Evolutionary conservation across 2,888 invertebrate genomes (phyloP), one percentile per base, ranked within the genome.

Genomic region (Dynastes grantii): DNA sequence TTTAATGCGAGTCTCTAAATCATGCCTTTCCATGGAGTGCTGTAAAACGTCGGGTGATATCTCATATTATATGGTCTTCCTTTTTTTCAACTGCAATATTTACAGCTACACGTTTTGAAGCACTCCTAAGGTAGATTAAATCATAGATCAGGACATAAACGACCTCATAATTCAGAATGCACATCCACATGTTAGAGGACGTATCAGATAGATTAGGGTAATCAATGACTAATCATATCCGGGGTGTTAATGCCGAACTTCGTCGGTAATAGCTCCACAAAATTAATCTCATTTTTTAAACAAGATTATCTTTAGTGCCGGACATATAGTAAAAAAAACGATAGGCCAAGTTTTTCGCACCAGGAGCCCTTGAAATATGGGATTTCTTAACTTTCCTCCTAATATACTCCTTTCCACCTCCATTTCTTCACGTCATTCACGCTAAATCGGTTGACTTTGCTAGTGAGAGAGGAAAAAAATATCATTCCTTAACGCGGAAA

Each of bases 161-260:
- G 70, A 70, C 53, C 70, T 51, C 70, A 70, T 70, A 70, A 70
- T 32, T 70, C 70, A 70, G 53, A 53, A 70, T 70, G 70, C 70
- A 70, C 51, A 22, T 45, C 11, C 70, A 70, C 29, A 37, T 29
- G 45, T 22, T 49, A 64, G 78, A 65, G n/a, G 75, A 77, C 16
- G 80, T 80, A 79, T 76, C 79, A 80, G 81, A 82, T 81, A 76
- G 80, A 82, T 81, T 75, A 77, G 78, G 78, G 80, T 81, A 82
- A 81, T 81, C 81, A 82, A 79, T 81, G 82, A 79, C 79, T 82
- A 82, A 82, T 81, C 82, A 82, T 82, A 82, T 82, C 82, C 82
- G 80, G 81, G 65, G 79, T 80, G 80, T 82, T 82, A 82, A 82
- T 82, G 78, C 77, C 78, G 76, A 78, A 79, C 75, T 79, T 81